Percentiles rank a stretch among this genome's conserved stretches.
These are phyloP conservation scores for Crocuta crocuta DNA, from an alignment of 2,113 vertebrate species.

Conservation along the genomic window DNA sequence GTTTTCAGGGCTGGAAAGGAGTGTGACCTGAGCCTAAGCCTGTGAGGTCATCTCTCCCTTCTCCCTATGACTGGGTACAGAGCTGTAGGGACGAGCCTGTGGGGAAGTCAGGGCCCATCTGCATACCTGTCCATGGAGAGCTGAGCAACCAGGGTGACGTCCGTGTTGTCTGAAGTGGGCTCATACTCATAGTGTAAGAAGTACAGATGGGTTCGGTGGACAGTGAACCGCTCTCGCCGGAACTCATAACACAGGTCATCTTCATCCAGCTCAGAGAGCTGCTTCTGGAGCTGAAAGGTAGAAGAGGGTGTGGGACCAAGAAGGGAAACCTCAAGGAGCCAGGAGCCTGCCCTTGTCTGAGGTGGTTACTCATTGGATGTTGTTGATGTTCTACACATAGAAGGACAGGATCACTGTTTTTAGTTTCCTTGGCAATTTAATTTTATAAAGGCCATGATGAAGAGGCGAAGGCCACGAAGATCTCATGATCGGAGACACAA, in stretches of 20 bases:
- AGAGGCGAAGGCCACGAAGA: too few relatives aligned
- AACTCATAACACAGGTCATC: constrained; percentile 99
- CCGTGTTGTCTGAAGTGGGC: constrained; percentile 90
- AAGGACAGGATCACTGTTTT: not conserved
- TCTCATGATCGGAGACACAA: not conserved
- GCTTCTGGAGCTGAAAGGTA: constrained; percentile 95
- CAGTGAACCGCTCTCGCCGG: constrained; percentile 96
- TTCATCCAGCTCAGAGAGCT: constrained; percentile 96
- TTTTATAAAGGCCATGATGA: not conserved
- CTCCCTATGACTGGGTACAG: not conserved
- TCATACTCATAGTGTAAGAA: constrained; percentile 97
- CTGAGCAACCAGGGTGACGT: constrained; percentile 97
- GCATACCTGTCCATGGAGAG: constrained; percentile 98
- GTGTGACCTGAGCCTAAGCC: not conserved
- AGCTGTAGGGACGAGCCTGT: not conserved
- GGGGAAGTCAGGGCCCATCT: fast-evolving
- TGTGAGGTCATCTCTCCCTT: not conserved
- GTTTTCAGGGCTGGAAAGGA: not conserved
- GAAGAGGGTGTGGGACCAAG: not conserved
- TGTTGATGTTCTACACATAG: fast-evolving
- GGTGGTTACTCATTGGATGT: fast-evolving
- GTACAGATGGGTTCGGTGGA: constrained; percentile 97
- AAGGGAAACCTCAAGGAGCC: not conserved
- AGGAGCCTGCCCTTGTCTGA: fast-evolving
- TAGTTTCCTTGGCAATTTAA: not conserved